Evolutionary conservation across 2,797 vertebrate genomes (phyloP).

Genomic region (Gymnocypris eckloni): DNA sequence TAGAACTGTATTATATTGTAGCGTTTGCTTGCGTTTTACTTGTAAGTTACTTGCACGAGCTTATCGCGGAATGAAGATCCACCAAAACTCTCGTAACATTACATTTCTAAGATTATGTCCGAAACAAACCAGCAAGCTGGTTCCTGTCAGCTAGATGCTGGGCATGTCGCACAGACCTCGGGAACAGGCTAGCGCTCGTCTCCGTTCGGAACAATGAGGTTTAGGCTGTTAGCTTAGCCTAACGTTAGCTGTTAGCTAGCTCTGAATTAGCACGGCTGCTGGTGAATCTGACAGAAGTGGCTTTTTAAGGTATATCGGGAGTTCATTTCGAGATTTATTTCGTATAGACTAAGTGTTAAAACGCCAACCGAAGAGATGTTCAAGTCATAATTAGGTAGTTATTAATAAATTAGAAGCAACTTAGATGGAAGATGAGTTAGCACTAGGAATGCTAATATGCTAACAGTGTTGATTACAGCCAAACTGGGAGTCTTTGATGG

Average conservation of each 20-base stretch:
- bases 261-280: neutral
- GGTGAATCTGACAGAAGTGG: neutral
- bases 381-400: neutral
- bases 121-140: neutral
- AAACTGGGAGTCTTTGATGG: neutral
- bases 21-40: neutral
- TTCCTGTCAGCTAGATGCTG: slow-evolving; percentile 26
- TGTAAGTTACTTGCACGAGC: neutral
- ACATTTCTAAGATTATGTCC: neutral
- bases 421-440: slow-evolving; percentile 10
- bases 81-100: neutral
- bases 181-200: slow-evolving; percentile 34
- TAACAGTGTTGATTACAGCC: slow-evolving; percentile 16
- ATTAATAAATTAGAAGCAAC: neutral
- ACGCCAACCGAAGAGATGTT: neutral
- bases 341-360: neutral
- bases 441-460: slow-evolving; percentile 33
- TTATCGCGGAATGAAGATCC: neutral
- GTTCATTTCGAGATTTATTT: neutral
- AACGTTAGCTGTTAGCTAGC: slow-evolving; percentile 1
- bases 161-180: neutral
- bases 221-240: slow-evolving; percentile 40
- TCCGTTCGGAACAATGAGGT: slow-evolving; percentile 40
- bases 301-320: neutral
- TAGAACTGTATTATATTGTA: neutral